A percentile compares a stretch with the other conserved stretches of the same genome.
phyloP scores from a whole-genome alignment of 1,140 invertebrate genomes.

The Hesperophylax magnus region DNA sequence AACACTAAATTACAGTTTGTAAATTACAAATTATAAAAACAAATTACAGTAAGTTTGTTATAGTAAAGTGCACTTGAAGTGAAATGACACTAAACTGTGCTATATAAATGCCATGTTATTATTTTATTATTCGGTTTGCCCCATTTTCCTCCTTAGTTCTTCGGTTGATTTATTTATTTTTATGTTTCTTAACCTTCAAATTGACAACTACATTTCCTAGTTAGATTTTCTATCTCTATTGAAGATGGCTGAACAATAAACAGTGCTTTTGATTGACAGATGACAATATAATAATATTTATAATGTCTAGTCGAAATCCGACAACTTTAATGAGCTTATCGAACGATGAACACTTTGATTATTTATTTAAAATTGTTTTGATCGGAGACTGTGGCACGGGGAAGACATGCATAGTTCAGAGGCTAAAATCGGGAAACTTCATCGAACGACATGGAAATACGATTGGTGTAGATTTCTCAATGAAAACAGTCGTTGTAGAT shows the following conservation, averaged over 20 bases:
- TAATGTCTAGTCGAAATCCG: slow-evolving; percentile 70
- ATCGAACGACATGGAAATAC: slow-evolving; percentile 94
- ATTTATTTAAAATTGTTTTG: slow-evolving; percentile 87
- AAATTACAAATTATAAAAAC: no score
- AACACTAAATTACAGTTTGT: no score
- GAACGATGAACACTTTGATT: slow-evolving; percentile 81
- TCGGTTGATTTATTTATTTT: background rate
- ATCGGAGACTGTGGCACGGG: slow-evolving; percentile 89
- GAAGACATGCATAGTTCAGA: slow-evolving; percentile 90
- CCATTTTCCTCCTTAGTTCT: background rate
- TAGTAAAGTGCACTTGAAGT: no score
- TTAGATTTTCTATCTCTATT: background rate
- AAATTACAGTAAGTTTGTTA: no score
- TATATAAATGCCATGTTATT: no score
- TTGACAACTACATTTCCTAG: slow-evolving; percentile 24
- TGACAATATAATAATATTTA: slow-evolving; percentile 55
- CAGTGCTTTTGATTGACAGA: slow-evolving; percentile 46
- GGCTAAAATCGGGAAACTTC: slow-evolving; percentile 94
- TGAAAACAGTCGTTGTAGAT: slow-evolving; percentile 95
- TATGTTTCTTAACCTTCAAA: slow-evolving; percentile 17
- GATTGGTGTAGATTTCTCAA: slow-evolving; percentile 97
- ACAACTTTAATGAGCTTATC: slow-evolving; percentile 69
- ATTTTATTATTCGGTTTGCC: background rate
- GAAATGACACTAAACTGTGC: no score
- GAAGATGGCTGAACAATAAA: slow-evolving; percentile 46